Evolutionary conservation across 2,797 vertebrate species (phyloP).

Genomic region (Thripadectes ignobilis): DNA sequence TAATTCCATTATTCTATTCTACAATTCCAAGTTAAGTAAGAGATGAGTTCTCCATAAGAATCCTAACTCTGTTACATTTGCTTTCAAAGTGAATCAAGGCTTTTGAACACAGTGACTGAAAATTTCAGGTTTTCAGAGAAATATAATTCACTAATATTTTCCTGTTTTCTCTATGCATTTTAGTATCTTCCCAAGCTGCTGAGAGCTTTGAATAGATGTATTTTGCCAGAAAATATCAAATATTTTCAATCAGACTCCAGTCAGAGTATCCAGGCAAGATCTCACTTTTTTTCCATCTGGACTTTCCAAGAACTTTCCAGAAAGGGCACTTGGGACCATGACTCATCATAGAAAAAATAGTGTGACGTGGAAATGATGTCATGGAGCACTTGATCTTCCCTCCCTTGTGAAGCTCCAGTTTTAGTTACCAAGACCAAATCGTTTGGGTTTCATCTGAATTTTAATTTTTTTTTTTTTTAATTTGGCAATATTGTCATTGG

Average conservation of each 20-base stretch:
- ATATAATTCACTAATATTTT: not conserved
- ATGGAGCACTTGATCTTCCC: not conserved
- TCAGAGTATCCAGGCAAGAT: not conserved
- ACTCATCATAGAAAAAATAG: not conserved
- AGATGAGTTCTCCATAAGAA: not conserved
- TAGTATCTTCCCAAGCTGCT: not conserved
- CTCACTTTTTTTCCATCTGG: not conserved
- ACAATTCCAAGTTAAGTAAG: not conserved
- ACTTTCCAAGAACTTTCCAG: not conserved
- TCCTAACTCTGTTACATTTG: not conserved
- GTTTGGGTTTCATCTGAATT: not conserved
- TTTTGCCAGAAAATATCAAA: not conserved
- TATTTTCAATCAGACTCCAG: not conserved
- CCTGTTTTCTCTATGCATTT: not conserved
- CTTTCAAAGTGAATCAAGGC: not conserved
- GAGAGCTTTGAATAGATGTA: not conserved
- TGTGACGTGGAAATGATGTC: not conserved
- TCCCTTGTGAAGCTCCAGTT: not conserved
- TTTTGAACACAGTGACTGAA: not conserved
- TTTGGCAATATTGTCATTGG: not conserved
- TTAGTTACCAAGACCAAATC: not conserved
- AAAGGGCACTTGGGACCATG: not conserved
- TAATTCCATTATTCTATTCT: not conserved
- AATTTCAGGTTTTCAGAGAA: not conserved
- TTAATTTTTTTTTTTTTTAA: not conserved